These are phyloP conservation scores for Myrmecobius fasciatus DNA, from an alignment of 2,113 vertebrate genomes.

Conservation along the genomic window DNA sequence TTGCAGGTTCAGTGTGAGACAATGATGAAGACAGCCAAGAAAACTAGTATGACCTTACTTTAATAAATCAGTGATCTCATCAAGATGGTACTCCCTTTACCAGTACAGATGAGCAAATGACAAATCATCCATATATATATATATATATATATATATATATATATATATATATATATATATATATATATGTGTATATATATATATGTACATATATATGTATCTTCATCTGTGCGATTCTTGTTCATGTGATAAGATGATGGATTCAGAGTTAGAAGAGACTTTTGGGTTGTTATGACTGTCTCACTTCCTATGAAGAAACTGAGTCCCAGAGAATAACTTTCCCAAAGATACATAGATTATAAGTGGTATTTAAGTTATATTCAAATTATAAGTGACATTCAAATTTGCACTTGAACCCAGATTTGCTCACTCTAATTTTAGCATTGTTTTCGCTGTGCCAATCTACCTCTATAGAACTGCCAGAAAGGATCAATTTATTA, in stretches of 20 bases:
- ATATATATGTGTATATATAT: too few species aligned
- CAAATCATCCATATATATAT: background rate
- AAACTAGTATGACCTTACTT: background rate
- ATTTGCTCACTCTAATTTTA: background rate
- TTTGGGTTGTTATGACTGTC: background rate
- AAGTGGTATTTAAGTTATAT: background rate
- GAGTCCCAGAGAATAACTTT: background rate
- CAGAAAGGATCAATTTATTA: background rate
- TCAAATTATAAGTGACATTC: background rate
- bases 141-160: too few species aligned
- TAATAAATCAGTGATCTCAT: background rate
- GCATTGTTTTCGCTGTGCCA: background rate
- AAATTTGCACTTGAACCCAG: background rate
- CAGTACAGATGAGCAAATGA: background rate
- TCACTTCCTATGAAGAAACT: background rate
- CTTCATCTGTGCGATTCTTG: background rate
- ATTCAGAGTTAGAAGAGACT: background rate
- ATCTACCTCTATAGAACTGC: background rate
- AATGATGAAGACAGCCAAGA: background rate
- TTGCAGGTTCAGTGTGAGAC: background rate
- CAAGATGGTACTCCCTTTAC: background rate
- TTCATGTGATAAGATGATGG: background rate
- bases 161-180: too few species aligned
- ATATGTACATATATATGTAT: too few species aligned
- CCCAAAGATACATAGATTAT: background rate